Base-by-base conservation (phyloP, 2,797 vertebrate genomes). In the Calcarius lapponicus region DNA sequence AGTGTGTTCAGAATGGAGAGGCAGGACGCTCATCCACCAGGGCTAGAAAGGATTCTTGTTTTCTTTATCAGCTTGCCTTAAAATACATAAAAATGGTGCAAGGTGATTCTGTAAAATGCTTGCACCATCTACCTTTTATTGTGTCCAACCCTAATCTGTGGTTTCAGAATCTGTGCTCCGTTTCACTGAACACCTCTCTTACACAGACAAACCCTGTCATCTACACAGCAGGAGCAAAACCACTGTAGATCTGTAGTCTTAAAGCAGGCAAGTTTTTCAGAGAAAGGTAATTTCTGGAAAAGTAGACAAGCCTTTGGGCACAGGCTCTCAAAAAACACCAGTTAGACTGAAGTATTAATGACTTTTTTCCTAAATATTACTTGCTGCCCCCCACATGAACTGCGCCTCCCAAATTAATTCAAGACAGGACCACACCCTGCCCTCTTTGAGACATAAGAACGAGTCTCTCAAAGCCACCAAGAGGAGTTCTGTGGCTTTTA, bases 401-500 rank as follows among this genome's bases (percentile, higher is more conserved):
- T 66, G 22, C 24, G 57, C 16, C 10, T 31, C 32, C 6, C 34
- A 62, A 32, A 7, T 18, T 38, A 67, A 57, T 86, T 65, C 45
- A 83, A 72, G 47, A 18, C 6, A 48, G 7, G n/a, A 72, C 13
- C 26, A 40, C 42, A 66, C 36, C 53, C 34, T 61, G 13, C 5
- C 15, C 21, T 42, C 47, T 60, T 17, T 20, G 48, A 75, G 45
- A 29, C 31, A 28, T 29, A 48, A 73, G 73, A 95, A 76, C 31
- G 26, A 7, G 11, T 88, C 20, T 69, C 13, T 4, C 8, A 73
- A 83, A 85, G 29, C 79, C 94, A 91, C 80, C 22, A 92, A 92
- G 86, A 96, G 85, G 79, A 95, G 92, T 92, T 91, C 61, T 96
- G 48, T 90, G 78, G 60, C 92, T 94, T 97, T 81, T 75, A 60